Evolutionary conservation across 2,113 vertebrate species (phyloP).

Genomic region (Eurystomus gularis): DNA sequence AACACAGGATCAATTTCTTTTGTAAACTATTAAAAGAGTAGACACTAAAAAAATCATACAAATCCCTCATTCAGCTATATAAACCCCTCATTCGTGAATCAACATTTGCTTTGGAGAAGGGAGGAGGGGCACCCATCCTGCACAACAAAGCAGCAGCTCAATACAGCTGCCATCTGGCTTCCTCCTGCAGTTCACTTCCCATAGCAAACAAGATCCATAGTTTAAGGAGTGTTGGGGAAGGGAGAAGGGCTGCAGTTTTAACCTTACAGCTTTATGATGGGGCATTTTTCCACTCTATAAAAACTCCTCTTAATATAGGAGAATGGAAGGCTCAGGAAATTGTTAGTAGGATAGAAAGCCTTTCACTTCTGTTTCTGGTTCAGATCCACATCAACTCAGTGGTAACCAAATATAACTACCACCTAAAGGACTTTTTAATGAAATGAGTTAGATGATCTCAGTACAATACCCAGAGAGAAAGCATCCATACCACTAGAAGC

Average conservation of each 20-base stretch:
- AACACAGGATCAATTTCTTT: neutral
- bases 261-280: constrained; percentile 58
- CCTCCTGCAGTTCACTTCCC: constrained; percentile 63
- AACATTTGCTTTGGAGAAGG: constrained; percentile 55
- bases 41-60: neutral
- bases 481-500: neutral
- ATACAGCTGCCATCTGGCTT: constrained; percentile 68
- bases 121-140: constrained; percentile 60
- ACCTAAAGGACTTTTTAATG: constrained; percentile 17
- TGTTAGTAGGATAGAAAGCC: constrained; percentile 42
- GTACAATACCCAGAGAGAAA: neutral
- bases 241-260: constrained; percentile 47
- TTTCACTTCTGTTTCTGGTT: constrained; percentile 57
- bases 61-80: constrained; percentile 8
- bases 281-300: constrained; percentile 60
- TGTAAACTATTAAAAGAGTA: constrained; percentile 10
- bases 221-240: constrained; percentile 56
- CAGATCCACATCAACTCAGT: constrained; percentile 26
- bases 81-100: constrained; percentile 40
- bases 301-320: constrained; percentile 40
- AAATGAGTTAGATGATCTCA: constrained; percentile 22
- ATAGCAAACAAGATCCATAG: constrained; percentile 64
- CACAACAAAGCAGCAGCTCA: constrained; percentile 68
- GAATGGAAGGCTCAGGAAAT: constrained; percentile 58
- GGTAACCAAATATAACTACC: constrained; percentile 30